Evolutionary conservation across 2,113 vertebrate species (phyloP), one percentile per base, ranked within the genome.

Genomic region (Amphiprion ocellaris): DNA sequence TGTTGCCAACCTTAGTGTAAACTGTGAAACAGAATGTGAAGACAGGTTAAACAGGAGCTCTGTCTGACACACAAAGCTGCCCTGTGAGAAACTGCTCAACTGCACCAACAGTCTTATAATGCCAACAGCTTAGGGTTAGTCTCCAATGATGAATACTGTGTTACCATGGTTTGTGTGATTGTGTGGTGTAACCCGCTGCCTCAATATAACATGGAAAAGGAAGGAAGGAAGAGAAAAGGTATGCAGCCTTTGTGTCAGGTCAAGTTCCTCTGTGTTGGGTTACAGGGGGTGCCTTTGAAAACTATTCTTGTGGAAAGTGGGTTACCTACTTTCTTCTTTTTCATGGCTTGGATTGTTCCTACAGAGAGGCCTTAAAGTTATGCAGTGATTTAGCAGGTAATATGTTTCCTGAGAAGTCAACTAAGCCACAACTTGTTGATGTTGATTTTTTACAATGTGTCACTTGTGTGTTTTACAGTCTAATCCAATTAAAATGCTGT

Each of bases 91-190:
- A 74, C 44, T 23, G 53, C 52, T 59, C 73, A 0, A 5, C 44
- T 47, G 56, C 26, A 19, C 21, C 56, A 63, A 52, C 47, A 23
- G 63, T 4, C n/a, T 33, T 24, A 4, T 8, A 69, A 28, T 16
- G 10, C 19, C 16, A 9, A 46, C 17, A 10, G 46, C 8, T 5
- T 24, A 53, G 28, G 54, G 41, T 55, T 4, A 8, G 76, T 82
- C 26, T 90, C 77, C 56, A 78, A 16, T 80, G 64, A 77, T 11
- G 9, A 24, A 44, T 76, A 86, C 78, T 64, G 33, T 73, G 78
- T 91, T 87, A 55, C 82, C 52, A 10, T 37, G 39, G 74, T 83
- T 53, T 53, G 56, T 62, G 11, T 54, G 71, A 55, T 50, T 21
- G 58, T 68, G 66, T 61, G 9, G 10, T 75, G 69, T 23, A 28